Evolutionary conservation across 2,888 invertebrate genomes (phyloP).

Genomic region (Cabera pusaria): DNA sequence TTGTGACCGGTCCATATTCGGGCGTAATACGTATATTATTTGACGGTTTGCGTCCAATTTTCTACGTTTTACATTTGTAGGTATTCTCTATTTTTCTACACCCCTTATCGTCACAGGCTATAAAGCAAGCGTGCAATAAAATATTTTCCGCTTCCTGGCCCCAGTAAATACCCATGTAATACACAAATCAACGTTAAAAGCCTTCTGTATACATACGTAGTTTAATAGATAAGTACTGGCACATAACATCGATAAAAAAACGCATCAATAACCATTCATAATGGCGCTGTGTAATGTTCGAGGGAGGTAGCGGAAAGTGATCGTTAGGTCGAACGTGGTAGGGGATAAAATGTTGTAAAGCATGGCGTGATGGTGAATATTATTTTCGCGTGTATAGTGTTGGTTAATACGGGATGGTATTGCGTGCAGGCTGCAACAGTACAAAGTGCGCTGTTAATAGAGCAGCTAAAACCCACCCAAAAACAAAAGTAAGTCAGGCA

Average conservation of each 20-base stretch:
- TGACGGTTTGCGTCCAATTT: too few species aligned
- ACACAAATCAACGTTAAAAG: constrained; percentile 41
- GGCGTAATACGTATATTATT: too few species aligned
- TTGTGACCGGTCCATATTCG: too few species aligned
- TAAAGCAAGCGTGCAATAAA: constrained; percentile 22
- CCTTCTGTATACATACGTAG: constrained; percentile 34
- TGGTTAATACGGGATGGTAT: constrained; percentile 29
- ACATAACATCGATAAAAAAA: constrained; percentile 38
- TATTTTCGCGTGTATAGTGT: constrained; percentile 37
- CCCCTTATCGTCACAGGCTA: constrained; percentile 21
- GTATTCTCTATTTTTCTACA: too few species aligned
- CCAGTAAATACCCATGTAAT: constrained; percentile 26
- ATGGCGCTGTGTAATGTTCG: constrained; percentile 30
- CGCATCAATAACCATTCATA: constrained; percentile 46
- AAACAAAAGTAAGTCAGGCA: too few species aligned
- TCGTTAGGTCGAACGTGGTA: constrained; percentile 31
- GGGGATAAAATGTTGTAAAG: constrained; percentile 37
- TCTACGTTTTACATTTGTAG: constrained; percentile 13
- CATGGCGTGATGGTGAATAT: constrained; percentile 39
- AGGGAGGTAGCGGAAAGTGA: constrained; percentile 26
- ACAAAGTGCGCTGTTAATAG: too few species aligned
- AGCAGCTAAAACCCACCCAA: too few species aligned
- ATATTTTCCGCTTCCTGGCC: constrained; percentile 22
- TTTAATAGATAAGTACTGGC: constrained; percentile 36
- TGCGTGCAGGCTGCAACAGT: too few species aligned